Base-by-base conservation (phyloP, 2,888 invertebrate species). In the Drosophila kokeensis region DNA sequence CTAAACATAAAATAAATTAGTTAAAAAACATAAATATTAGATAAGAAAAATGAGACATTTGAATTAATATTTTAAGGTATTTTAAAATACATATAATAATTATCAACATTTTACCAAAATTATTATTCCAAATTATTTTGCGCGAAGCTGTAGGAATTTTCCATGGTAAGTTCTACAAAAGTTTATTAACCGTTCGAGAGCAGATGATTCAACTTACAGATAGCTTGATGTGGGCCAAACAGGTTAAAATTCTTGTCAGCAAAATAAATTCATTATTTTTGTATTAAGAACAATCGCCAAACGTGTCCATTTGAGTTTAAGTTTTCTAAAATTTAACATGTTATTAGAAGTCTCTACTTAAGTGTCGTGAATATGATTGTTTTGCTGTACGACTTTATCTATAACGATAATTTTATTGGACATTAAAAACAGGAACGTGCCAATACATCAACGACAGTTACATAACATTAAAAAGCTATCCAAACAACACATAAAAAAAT, bases 391-490 rank as follows among this genome's bases (percentile, higher is more conserved):
- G 65, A 57, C 58, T 81, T 87, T 85, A 81, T 89, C 73, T 60
- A 62, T 62, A 79, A 81, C 69, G 73, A 88, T 89, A 72, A 87
- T 74, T 83, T 87, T 77, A 89, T 87, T 81, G 74, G 88, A 76
- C 90, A 79, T 87, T 89, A 89, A 87, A 87, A 88, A 82, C 76
- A 76, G 77, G 74, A 81, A 89, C 83, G 83, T 83, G 83, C 75
- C 83, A 70, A 69, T 30, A 82, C 69, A 76, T 82, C 80, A 76
- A 69, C 73, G 67, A 55, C 69, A 73, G 75, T 75, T 65, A 76
- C 67, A 73, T 80, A 71, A 89, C 78, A 89, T 89, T 89, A 87
- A 86, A 89, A 86, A 80, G 76, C 76, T 76, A 80, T 89, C 61
- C 63, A 64, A 89, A 84, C 78, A 75, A 69, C 67, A 68, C 73